Evolutionary conservation across 2,113 vertebrate genomes (phyloP).

Genomic region (Gambusia holbrooki): DNA sequence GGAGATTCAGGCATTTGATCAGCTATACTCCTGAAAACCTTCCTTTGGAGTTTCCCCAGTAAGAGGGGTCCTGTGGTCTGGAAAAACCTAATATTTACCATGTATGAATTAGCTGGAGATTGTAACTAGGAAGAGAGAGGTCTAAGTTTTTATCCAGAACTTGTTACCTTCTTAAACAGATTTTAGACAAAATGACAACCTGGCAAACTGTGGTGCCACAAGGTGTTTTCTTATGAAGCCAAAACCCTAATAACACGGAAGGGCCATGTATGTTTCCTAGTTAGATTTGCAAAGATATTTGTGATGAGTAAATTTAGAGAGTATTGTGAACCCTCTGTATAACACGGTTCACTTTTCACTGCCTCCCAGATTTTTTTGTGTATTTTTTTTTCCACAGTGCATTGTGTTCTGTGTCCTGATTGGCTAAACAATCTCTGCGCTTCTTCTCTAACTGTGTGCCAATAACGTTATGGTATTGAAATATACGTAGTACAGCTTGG

Average conservation of each 20-base stretch:
- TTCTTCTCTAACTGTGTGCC: too few relatives aligned
- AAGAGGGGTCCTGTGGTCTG: too few relatives aligned
- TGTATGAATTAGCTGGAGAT: neutral
- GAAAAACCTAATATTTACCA: too few relatives aligned
- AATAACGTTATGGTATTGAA: too few relatives aligned
- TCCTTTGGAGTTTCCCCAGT: neutral
- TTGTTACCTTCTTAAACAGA: neutral
- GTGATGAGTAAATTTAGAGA: slow-evolving; percentile 43
- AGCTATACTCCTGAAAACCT: neutral
- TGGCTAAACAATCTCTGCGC: too few relatives aligned
- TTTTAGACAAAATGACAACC: neutral
- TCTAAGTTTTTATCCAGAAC: neutral
- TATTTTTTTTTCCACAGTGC: too few relatives aligned
- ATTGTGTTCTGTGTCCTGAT: too few relatives aligned
- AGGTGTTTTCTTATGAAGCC: neutral
- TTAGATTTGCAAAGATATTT: slow-evolving; percentile 4
- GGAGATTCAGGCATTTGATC: neutral
- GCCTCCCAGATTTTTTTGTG: too few relatives aligned
- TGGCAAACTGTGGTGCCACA: neutral
- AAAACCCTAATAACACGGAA: neutral
- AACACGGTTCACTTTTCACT: too few relatives aligned
- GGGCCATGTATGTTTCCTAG: slow-evolving; percentile 7
- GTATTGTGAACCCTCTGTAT: slow-evolving; percentile 1
- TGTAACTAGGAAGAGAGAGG: neutral
- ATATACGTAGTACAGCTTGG: too few relatives aligned